phyloP scores from a whole-genome alignment of 2,113 vertebrate species.

The Bubalus kerabau region DNA sequence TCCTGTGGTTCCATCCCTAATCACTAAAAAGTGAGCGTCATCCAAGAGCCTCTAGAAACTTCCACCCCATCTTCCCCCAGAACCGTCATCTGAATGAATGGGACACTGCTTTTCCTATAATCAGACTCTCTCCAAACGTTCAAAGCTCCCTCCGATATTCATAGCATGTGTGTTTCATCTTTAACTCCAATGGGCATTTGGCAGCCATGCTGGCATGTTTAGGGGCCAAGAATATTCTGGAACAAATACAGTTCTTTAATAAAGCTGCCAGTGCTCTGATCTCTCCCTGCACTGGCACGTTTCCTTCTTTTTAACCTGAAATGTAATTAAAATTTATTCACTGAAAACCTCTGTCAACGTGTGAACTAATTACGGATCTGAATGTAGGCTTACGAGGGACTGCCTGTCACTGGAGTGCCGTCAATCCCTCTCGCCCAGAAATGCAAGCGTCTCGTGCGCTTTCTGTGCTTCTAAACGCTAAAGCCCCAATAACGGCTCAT shows the following conservation, averaged over 20 bases:
- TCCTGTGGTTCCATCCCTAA: rapidly evolving
- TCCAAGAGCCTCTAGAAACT: rapidly evolving
- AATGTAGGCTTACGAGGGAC: slow-evolving; percentile 33
- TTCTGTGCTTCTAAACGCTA: not conserved
- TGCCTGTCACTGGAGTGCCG: slow-evolving; percentile 25
- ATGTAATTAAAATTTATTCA: slow-evolving; percentile 69
- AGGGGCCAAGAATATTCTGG: not conserved
- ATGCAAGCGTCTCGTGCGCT: not conserved
- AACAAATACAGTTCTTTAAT: not conserved
- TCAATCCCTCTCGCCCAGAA: rapidly evolving
- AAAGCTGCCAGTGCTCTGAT: not conserved
- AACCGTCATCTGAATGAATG: rapidly evolving
- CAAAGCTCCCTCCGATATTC: not conserved
- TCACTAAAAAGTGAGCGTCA: too few relatives aligned
- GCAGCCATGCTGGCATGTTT: rapidly evolving
- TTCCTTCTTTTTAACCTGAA: slow-evolving; percentile 33
- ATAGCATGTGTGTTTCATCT: rapidly evolving
- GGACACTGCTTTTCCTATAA: rapidly evolving
- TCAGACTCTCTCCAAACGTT: too few relatives aligned
- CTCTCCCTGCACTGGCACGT: not conserved
- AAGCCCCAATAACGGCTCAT: rapidly evolving
- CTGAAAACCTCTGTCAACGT: slow-evolving; percentile 8
- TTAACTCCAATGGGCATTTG: rapidly evolving
- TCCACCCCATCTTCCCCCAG: not conserved
- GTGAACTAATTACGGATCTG: slow-evolving; percentile 61